Conservation (phyloP, 1,140 invertebrate genomes). For the Sogatella furcifera region DNA sequence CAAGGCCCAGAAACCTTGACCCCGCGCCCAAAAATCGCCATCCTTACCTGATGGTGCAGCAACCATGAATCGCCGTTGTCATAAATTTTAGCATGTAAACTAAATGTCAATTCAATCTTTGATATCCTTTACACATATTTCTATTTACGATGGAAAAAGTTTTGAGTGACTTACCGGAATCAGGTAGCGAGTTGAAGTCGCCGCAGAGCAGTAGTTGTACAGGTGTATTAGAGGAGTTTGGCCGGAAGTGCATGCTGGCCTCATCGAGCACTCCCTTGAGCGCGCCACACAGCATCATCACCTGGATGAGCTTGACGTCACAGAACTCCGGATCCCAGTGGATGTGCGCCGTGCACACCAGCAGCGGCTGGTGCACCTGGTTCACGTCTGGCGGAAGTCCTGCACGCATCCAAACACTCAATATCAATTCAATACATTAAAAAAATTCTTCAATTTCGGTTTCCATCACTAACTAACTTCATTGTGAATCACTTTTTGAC, state of each 20-base stretch:
- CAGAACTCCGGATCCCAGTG: constrained; percentile 99
- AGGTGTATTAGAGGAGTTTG: constrained; percentile 64
- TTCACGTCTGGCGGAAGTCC: constrained; percentile 60
- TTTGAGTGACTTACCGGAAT: constrained; percentile 61
- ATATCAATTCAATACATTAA: too few relatives aligned
- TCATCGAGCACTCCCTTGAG: constrained; percentile 73
- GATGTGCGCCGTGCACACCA: constrained; percentile 97
- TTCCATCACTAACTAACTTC: too few relatives aligned
- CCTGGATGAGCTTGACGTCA: constrained; percentile 99
- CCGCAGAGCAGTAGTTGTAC: constrained; percentile 94
- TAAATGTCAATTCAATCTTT: too few relatives aligned
- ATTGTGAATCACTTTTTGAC: too few relatives aligned
- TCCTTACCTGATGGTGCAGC: too few relatives aligned
- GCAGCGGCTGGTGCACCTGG: constrained; percentile 69
- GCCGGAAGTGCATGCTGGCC: constrained; percentile 44
- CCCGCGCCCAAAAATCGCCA: too few relatives aligned
- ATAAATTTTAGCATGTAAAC: too few relatives aligned
- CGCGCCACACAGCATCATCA: constrained; percentile 96
- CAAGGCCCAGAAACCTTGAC: too few relatives aligned
- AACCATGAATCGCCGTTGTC: too few relatives aligned
- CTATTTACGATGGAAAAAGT: too few relatives aligned
- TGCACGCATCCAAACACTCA: constrained; percentile 23
- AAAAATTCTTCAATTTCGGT: too few relatives aligned
- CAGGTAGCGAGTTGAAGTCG: constrained; percentile 97
- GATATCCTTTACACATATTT: too few relatives aligned